phyloP scores from a whole-genome alignment of 2,888 invertebrate genomes.

The Lithophane leautieri region DNA sequence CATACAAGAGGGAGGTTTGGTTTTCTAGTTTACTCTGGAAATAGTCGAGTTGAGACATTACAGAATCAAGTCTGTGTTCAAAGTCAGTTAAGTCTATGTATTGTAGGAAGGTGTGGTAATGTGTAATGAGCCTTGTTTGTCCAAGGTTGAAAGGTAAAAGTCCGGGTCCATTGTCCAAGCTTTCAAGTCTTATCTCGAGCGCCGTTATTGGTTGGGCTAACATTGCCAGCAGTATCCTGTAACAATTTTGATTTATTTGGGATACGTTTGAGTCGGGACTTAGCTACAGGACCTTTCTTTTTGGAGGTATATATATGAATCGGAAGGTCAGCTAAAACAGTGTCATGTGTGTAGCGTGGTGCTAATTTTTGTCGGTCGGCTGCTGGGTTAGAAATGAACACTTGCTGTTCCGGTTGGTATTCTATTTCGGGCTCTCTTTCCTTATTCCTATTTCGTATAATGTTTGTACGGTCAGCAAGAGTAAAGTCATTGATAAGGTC shows the following conservation, averaged over 20 bases:
- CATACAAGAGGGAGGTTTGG: not conserved
- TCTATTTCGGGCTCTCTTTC: slow-evolving; percentile 20
- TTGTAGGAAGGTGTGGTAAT: slow-evolving; percentile 19
- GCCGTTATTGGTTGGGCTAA: not conserved
- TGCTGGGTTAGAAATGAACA: slow-evolving; percentile 14
- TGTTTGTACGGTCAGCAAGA: slow-evolving; percentile 6
- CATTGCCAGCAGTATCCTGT: not conserved
- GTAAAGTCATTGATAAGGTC: slow-evolving; percentile 1
- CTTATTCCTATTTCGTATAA: slow-evolving; percentile 16
- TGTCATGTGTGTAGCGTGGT: not conserved
- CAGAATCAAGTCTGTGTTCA: not conserved
- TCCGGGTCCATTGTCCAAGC: not conserved
- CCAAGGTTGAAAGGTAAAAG: not conserved
- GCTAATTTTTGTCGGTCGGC: slow-evolving; percentile 16
- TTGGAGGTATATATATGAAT: not conserved
- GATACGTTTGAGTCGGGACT: not conserved
- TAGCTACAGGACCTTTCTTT: slow-evolving; percentile 7
- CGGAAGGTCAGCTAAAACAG: slow-evolving; percentile 15
- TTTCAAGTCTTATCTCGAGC: not conserved
- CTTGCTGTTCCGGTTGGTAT: slow-evolving; percentile 9
- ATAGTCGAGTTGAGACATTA: not conserved
- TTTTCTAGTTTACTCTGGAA: not conserved
- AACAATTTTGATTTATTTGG: not conserved
- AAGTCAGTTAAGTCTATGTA: slow-evolving; percentile 11
- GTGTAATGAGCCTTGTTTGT: not conserved